Base-by-base conservation (phyloP, 1,140 invertebrate genomes). In the Macrotrachela quadricornifera region DNA sequence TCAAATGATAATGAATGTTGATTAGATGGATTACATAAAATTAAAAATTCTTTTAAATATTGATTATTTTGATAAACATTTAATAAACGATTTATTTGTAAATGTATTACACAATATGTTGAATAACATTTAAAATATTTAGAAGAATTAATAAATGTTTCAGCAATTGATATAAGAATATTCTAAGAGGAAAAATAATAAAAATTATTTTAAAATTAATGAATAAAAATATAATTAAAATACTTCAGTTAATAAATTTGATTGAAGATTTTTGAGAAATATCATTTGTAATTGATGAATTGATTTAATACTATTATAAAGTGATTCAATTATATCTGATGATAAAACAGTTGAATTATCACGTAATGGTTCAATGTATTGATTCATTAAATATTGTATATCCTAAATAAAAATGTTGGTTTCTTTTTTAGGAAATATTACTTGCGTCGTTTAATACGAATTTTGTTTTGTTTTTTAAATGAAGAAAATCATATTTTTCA, bases 71-170 rank as follows among this genome's bases (percentile, higher is more conserved):
- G 51, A 53, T 21, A 12, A 49, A 36, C 14, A 21, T 50, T 45
- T 15, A 43, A 45, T 42, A 37, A 39, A 49, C n/a, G 47, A 49
- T 30, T 14, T 9, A 49, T 36, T 10, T 9, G 10, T 18, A 49
- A 92, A 71, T 96, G 90, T 72, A 85, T 94, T 42, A 90, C 90
- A 74, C 88, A 95, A 74, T 95, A 96, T 56, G 90, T 92, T 70
- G 85, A 91, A 74, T 96, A 96, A 57, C 95, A 77, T 73, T 95
- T 95, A 75, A 96, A 95, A 73, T 95, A 85, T 74, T 94, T 90
- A 62, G 91, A 87, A 67, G 94, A 92, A 73, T 85, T 87, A 57
- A 95, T 79, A 71, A 95, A 95, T 64, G 90, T 85, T 70, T 83
- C 90, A 63, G 85, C 87, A 66, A 95, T 81, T 50, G 86, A 85